These are phyloP conservation scores for Plagodis pulveraria DNA, from an alignment of 2,888 invertebrate species.

Conservation along the genomic window DNA sequence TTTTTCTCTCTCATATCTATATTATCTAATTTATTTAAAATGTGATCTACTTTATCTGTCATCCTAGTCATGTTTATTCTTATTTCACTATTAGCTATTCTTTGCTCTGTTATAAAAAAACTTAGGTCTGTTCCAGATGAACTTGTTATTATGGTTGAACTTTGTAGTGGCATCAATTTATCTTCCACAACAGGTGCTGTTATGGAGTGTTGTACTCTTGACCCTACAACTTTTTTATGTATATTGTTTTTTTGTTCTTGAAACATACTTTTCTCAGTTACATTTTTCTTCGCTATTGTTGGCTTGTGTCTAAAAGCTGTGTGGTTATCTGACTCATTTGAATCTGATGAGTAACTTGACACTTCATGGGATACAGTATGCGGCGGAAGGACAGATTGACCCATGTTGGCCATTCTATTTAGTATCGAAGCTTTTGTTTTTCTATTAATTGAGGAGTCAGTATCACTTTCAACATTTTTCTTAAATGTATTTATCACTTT, in stretches of 20 bases:
- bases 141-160: slow-evolving; percentile 41
- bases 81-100: slow-evolving; percentile 70
- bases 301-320: slow-evolving; percentile 60
- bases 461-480: slow-evolving; percentile 63
- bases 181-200: slow-evolving; percentile 41
- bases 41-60: slow-evolving; percentile 66
- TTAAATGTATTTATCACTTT: slow-evolving; percentile 2
- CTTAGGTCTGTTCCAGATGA: slow-evolving; percentile 52
- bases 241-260: slow-evolving; percentile 42
- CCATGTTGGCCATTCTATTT: slow-evolving; percentile 75
- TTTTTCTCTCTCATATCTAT: slow-evolving; percentile 43
- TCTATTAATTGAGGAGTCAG: slow-evolving; percentile 63
- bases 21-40: slow-evolving; percentile 58
- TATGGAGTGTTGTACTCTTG: slow-evolving; percentile 38
- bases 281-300: neutral
- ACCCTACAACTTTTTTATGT: slow-evolving; percentile 37
- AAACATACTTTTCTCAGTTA: slow-evolving; percentile 13
- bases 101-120: slow-evolving; percentile 69
- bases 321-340: slow-evolving; percentile 51
- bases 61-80: slow-evolving; percentile 72
- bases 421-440: slow-evolving; percentile 71
- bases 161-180: slow-evolving; percentile 58
- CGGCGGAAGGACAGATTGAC: slow-evolving; percentile 71
- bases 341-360: slow-evolving; percentile 71
- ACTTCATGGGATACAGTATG: slow-evolving; percentile 42